These are phyloP conservation scores for Leguminivora glycinivorella DNA, from an alignment of 1,140 invertebrate species.

Conservation along the genomic window DNA sequence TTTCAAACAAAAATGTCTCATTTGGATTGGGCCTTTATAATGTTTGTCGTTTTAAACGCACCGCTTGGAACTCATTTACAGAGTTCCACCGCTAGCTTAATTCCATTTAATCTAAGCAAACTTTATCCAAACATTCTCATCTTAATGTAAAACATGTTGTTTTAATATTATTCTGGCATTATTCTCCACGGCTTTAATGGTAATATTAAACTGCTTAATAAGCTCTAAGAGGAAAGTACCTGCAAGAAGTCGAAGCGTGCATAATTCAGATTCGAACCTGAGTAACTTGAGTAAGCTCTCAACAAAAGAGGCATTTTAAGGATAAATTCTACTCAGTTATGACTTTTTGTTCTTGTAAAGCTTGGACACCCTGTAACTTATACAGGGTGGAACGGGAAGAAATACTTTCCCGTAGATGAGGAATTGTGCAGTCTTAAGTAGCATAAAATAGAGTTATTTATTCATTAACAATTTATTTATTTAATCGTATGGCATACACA, in stretches of 20 bases:
- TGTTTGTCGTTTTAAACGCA: too few relatives aligned
- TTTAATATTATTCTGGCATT: neutral
- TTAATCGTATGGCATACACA: too few relatives aligned
- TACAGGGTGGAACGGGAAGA: neutral
- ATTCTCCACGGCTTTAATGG: neutral
- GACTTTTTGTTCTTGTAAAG: neutral
- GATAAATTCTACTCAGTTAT: neutral
- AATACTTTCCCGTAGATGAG: neutral
- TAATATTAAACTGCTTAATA: constrained; percentile 5
- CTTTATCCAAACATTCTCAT: neutral
- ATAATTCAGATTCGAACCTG: neutral
- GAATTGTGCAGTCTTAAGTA: neutral
- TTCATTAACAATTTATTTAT: too few relatives aligned
- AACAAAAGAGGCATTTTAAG: neutral
- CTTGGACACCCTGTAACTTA: neutral
- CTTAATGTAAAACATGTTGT: neutral
- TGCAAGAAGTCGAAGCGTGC: neutral
- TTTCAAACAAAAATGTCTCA: too few relatives aligned
- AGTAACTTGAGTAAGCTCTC: neutral
- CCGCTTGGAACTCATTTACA: too few relatives aligned
- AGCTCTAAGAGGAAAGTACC: neutral
- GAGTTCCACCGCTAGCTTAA: neutral
- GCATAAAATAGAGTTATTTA: too few relatives aligned
- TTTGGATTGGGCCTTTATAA: too few relatives aligned
- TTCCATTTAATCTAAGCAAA: neutral